Percentiles rank a stretch among this genome's conserved stretches.
phyloP scores from a whole-genome alignment of 2,888 invertebrate species.

The Cryptosula pallasiana region DNA sequence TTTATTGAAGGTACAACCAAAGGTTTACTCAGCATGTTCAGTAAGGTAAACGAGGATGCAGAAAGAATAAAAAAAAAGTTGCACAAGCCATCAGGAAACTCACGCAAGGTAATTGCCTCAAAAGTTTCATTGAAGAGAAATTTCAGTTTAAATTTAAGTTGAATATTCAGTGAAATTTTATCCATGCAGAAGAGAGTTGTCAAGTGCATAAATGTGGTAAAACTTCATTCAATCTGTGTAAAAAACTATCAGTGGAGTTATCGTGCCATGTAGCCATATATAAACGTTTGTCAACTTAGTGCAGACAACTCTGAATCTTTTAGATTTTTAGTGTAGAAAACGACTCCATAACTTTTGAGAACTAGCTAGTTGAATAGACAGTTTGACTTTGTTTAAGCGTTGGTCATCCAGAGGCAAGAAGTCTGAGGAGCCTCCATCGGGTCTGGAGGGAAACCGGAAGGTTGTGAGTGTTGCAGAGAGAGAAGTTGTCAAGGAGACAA shows the following conservation, averaged over 20 bases:
- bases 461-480: too few relatives aligned
- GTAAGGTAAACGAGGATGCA: not conserved
- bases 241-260: too few relatives aligned
- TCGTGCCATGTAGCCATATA: too few relatives aligned
- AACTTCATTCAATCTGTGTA: not conserved
- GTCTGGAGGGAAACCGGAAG: too few relatives aligned
- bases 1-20: not conserved
- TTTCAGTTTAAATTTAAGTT: not conserved
- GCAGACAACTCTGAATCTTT: too few relatives aligned
- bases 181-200: not conserved
- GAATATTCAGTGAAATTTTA: not conserved
- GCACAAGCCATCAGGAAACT: not conserved
- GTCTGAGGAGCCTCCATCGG: not conserved
- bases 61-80: not conserved
- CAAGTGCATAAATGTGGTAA: not conserved
- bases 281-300: too few relatives aligned
- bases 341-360: too few relatives aligned
- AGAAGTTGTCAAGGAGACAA: not conserved
- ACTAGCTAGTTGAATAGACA: too few relatives aligned
- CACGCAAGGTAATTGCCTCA: constrained; percentile 1
- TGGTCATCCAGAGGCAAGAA: not conserved
- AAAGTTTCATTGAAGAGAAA: not conserved
- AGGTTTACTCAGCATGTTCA: constrained; percentile 1
- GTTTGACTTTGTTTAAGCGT: too few relatives aligned
- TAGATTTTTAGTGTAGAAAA: too few relatives aligned